Conservation (phyloP, 2,888 invertebrate species). For the Lasioglossum calceatum region DNA sequence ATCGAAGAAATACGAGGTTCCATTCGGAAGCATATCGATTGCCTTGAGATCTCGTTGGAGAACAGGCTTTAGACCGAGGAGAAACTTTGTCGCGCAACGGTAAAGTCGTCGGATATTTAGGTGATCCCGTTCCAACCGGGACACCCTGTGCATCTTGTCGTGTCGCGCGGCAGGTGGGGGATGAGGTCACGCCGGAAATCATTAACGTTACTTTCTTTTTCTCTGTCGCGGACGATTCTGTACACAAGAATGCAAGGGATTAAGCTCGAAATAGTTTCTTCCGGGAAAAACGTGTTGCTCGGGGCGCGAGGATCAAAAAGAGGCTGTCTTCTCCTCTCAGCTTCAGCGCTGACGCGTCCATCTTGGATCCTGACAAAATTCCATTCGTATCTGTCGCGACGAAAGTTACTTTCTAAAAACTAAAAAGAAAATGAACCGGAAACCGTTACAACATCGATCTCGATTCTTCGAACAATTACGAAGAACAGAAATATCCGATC, state of each 20-base stretch:
- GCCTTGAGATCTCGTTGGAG: not conserved
- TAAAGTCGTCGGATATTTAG: not conserved
- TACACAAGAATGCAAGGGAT: slow-evolving; percentile 48
- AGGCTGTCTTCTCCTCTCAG: not conserved
- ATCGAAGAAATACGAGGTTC: not conserved
- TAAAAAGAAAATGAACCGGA: not conserved
- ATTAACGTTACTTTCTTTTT: slow-evolving; percentile 56
- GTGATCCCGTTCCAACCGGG: not conserved
- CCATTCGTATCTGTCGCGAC: not conserved
- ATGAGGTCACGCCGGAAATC: slow-evolving; percentile 40
- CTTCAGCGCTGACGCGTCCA: not conserved
- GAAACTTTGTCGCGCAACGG: not conserved
- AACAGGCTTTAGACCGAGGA: not conserved
- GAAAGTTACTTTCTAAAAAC: not conserved
- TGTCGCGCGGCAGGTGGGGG: slow-evolving; percentile 17
- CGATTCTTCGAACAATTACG: not conserved
- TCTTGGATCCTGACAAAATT: not conserved
- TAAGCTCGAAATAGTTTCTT: slow-evolving; percentile 44
- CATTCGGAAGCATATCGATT: not conserved
- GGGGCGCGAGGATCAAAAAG: not conserved
- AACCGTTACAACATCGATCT: not conserved
- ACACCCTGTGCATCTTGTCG: slow-evolving; percentile 63
- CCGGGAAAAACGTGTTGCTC: not conserved
- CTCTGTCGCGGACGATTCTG: slow-evolving; percentile 43
- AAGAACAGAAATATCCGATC: too few species aligned